Base-by-base conservation (phyloP, 2,888 invertebrate genomes). In the Boloria selene region DNA sequence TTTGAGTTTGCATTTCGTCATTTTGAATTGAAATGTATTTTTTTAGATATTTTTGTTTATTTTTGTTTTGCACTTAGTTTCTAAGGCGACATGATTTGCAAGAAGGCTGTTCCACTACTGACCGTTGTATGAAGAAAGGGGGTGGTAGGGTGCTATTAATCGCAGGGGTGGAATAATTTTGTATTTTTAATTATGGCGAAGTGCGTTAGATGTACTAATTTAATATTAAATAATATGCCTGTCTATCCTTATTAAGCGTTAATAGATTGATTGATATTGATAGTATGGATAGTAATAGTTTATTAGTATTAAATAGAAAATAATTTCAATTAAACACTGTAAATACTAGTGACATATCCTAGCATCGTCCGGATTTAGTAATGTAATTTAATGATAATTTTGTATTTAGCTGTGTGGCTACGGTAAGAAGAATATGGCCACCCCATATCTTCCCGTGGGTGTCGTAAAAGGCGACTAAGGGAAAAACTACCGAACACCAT, bases 41-140 rank as follows among this genome's bases (percentile, higher is more conserved):
- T 58, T 61, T 51, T 52, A 52, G 54, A 56, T 74, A 74, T 73
- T 69, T 74, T 83, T 88, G 89, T 90, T 91, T 90, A 87, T 90
- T 90, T 90, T 90, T 90, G 90, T 91, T 90, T 89, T 84, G 88
- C 77, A 75, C 79, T 76, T 68, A 83, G 91, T 90, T 90, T 86
- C 91, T 90, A 90, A 86, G 91, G 87, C 86, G 88, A 83, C 81
- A 82, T 84, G 75, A 79, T 84, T 84, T 80, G 80, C 76, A 84
- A 87, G 90, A 86, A 84, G 81, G 86, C 80, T 81, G 79, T 81
- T 74, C 77, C 82, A 79, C 82, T 81, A 91, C 91, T 91, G 91
- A 90, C 91, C 91, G 83, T 80, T 82, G 83, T 85, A 78, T 79
- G 84, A 88, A 88, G 89, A 86, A 89, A 84, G 77, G 79, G 76